A percentile compares a stretch with the other conserved stretches of the same genome.
Evolutionary conservation across 2,113 vertebrate species (phyloP).

Genomic region (Macquaria ambigua): DNA sequence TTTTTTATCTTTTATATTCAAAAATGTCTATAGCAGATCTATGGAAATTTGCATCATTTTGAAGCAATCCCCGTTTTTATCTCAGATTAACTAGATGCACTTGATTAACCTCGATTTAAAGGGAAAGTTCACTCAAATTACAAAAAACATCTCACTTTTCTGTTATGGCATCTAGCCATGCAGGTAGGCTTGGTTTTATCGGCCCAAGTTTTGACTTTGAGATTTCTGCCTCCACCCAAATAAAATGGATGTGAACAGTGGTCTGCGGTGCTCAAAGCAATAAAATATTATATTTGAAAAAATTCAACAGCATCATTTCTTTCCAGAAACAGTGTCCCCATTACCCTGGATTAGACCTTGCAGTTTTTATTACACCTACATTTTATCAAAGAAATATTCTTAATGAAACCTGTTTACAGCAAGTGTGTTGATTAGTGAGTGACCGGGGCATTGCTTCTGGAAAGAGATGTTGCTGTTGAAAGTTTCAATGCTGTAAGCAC

Average conservation of each 20-base stretch:
- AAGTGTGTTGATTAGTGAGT: background rate
- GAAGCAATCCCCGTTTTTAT: conserved; percentile 19
- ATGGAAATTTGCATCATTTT: conserved; percentile 12
- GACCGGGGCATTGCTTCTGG: background rate
- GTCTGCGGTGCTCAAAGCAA: background rate
- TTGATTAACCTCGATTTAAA: background rate
- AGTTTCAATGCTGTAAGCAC: background rate
- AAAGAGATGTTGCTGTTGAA: background rate
- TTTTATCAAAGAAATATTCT: conserved; percentile 6
- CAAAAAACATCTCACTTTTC: background rate
- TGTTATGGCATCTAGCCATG: background rate
- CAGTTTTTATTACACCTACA: background rate
- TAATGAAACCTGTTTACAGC: conserved; percentile 20
- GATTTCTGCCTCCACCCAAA: background rate
- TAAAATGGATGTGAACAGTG: background rate
- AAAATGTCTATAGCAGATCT: background rate
- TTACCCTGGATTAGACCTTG: background rate
- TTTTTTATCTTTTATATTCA: conserved; percentile 34
- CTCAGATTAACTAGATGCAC: background rate
- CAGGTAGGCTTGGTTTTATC: background rate
- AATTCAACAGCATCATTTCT: background rate
- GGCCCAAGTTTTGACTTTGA: background rate
- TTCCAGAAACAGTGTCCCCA: background rate
- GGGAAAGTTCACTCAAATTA: background rate
- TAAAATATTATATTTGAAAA: background rate